Evolutionary conservation across 2,113 vertebrate genomes (phyloP), one percentile per base, ranked within the genome.

Genomic region (Carassius carassius): DNA sequence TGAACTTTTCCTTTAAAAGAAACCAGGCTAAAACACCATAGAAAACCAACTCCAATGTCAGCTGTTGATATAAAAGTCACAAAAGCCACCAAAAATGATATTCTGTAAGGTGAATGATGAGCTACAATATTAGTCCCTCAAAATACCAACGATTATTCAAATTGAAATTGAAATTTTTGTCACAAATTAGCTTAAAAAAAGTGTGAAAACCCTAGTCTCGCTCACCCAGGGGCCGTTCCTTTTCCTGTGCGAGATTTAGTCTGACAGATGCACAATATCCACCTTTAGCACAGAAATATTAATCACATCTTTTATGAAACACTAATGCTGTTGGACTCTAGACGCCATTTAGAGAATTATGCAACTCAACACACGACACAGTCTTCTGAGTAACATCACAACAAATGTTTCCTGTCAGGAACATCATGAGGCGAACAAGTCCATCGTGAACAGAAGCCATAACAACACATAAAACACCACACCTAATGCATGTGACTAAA

Each of bases 291-390:
- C 4, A 51, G 21, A 44, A 63, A 63, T 25, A 25, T 32, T 8
- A 44, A 51, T 81, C 44, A 69, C 62, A n/a, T 12, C 62, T 37
- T 70, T 70, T 21, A 49, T 29, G 32, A 81, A 51, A 14, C 70
- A 29, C 44, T 56, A 51, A 86, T 29, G 72, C 85, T 56, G 17
- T 51, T 49, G 4, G 29, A 58, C 69, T 79, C n/a, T 76, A 81
- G 56, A 49, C 69, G 73, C 56, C 54, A 56, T 67, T 87, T 19
- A 63, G 23, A 79, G 12, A 81, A 62, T 85, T 85, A 80, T 80
- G 69, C 77, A 85, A 79, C 76, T 47, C 76, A 74, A 1, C 29
- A 67, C 78, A 62, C 65, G 76, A 35, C 54, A 10, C 17, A 62
- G 51, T 35, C 77, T 8, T 63, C 72, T 87, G 76, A 51, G 49